A percentile compares a stretch with the other conserved stretches of the same genome.
These are phyloP conservation scores for Troides helena DNA, from an alignment of 2,888 invertebrate genomes.

Conservation along the genomic window DNA sequence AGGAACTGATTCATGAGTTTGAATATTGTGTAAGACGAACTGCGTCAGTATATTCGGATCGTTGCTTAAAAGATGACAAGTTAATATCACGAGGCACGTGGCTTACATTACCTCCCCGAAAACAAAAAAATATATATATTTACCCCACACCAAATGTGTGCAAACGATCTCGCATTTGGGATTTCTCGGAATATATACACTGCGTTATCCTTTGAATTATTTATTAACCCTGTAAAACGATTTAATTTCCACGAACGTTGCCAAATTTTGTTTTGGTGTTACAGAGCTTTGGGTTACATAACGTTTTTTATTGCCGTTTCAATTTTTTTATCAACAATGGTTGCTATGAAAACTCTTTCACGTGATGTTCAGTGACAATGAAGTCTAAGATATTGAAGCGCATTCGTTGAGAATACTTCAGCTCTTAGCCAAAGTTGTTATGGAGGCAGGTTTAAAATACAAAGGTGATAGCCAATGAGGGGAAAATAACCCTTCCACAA, in stretches of 20 bases:
- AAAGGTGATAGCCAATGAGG: too few relatives aligned
- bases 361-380: too few relatives aligned
- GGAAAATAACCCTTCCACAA: too few relatives aligned
- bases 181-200: slow-evolving; percentile 13
- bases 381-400: too few relatives aligned
- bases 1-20: not conserved
- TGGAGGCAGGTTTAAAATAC: too few relatives aligned
- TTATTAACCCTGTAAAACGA: slow-evolving; percentile 5
- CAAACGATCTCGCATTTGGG: slow-evolving; percentile 4
- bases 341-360: too few relatives aligned
- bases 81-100: slow-evolving; percentile 24
- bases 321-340: too few relatives aligned
- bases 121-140: slow-evolving; percentile 11
- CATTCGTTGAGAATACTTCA: too few relatives aligned
- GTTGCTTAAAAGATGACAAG: slow-evolving; percentile 19
- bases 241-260: not conserved
- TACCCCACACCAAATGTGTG: slow-evolving; percentile 8
- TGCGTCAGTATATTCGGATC: not conserved
- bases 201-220: not conserved
- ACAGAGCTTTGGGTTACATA: not conserved
- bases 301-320: not conserved
- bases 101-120: slow-evolving; percentile 21
- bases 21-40: slow-evolving; percentile 16
- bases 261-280: not conserved
- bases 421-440: too few relatives aligned